Percentiles rank a stretch among this genome's conserved stretches.
Conservation (phyloP, 2,888 invertebrate species). For the Apotomis turbidana region DNA sequence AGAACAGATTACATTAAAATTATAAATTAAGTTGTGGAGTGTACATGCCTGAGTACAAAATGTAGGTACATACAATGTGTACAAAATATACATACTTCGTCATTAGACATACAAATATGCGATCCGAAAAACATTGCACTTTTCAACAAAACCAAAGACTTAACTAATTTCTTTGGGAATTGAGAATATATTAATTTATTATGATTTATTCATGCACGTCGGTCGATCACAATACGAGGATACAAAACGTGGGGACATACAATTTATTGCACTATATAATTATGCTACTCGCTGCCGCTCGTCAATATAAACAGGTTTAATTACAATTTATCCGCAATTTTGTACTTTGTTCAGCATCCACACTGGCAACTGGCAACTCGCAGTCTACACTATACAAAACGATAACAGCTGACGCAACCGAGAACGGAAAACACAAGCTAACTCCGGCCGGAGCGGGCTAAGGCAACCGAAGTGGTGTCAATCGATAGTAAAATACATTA, state of each 20-base stretch:
- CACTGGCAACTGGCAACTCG: constrained; percentile 51
- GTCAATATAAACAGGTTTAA: constrained; percentile 65
- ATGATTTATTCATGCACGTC: constrained; percentile 61
- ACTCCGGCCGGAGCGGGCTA: constrained; percentile 53
- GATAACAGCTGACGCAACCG: constrained; percentile 17
- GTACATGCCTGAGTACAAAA: constrained; percentile 61
- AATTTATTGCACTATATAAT: constrained; percentile 78
- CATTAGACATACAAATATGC: constrained; percentile 56
- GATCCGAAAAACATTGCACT: constrained; percentile 67
- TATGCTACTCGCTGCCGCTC: constrained; percentile 68
- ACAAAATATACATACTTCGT: constrained; percentile 74
- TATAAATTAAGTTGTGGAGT: constrained; percentile 61
- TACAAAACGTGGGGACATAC: constrained; percentile 54
- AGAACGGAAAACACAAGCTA: constrained; percentile 41
- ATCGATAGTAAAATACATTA: constrained; percentile 52
- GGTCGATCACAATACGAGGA: constrained; percentile 61
- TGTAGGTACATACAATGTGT: constrained; percentile 54
- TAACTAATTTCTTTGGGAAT: constrained; percentile 77
- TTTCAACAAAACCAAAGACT: constrained; percentile 69
- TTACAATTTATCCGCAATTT: constrained; percentile 74
- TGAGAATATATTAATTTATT: constrained; percentile 67
- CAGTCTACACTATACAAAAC: constrained; percentile 43
- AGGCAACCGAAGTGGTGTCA: constrained; percentile 74
- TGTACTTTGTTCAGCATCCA: constrained; percentile 76
- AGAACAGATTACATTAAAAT: constrained; percentile 69